These are phyloP conservation scores for Eudasyphora cyanicolor DNA, from an alignment of 2,888 invertebrate species.

Conservation along the genomic window DNA sequence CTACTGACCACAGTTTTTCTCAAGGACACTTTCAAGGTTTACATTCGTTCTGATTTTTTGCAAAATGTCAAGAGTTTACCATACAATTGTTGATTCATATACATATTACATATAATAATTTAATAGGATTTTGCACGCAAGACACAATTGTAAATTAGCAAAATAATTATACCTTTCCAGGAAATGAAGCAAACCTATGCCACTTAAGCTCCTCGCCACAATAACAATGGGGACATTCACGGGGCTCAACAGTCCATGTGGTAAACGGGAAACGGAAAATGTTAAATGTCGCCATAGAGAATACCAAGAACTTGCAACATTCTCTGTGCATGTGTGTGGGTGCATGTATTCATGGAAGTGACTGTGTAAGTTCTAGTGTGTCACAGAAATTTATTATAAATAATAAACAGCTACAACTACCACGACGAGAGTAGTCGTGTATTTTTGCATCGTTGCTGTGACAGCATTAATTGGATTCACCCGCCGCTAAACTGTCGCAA, in stretches of 20 bases:
- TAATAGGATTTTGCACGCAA: too few relatives aligned
- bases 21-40: too few relatives aligned
- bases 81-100: too few relatives aligned
- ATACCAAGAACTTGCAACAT: not conserved
- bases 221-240: not conserved
- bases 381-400: not conserved
- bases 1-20: too few relatives aligned
- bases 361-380: not conserved
- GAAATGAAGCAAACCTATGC: not conserved
- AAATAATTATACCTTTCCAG: too few relatives aligned
- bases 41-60: too few relatives aligned
- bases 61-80: too few relatives aligned
- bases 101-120: too few relatives aligned
- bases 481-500: conserved; percentile 52
- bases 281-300: not conserved
- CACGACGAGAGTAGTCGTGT: too few relatives aligned
- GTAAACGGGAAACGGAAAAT: too few relatives aligned
- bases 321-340: not conserved
- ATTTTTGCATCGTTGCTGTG: conserved; percentile 47
- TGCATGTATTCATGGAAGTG: not conserved
- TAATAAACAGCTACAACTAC: conserved; percentile 43
- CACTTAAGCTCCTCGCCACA: not conserved
- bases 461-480: conserved; percentile 60
- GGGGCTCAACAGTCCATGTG: too few relatives aligned
- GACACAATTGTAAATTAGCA: too few relatives aligned